phyloP scores from a whole-genome alignment of 2,888 invertebrate genomes.

The Apeira syringaria region DNA sequence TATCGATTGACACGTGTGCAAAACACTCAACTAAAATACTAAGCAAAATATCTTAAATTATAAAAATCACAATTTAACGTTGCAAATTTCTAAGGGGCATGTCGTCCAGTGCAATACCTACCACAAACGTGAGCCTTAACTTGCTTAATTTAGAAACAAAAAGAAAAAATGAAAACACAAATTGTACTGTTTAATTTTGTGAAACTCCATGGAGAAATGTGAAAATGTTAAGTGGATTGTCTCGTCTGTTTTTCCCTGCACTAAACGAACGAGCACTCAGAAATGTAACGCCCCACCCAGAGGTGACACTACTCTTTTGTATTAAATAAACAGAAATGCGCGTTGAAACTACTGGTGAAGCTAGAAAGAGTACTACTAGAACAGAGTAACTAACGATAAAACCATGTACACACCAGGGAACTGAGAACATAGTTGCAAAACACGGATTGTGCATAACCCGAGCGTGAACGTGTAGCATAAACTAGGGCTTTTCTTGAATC shows the following conservation, averaged over 20 bases:
- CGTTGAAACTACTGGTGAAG: conserved; percentile 4
- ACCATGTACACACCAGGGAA: conserved; percentile 12
- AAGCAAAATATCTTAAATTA: no score
- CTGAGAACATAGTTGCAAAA: conserved; percentile 16
- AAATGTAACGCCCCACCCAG: conserved; percentile 1
- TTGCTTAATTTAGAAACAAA: no score
- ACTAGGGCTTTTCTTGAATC: no score
- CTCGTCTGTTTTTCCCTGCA: background rate
- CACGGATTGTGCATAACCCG: conserved; percentile 17
- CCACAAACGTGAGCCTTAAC: no score
- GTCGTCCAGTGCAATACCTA: no score
- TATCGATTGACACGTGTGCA: no score
- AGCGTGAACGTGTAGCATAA: background rate
- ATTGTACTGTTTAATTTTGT: no score
- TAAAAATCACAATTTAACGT: no score
- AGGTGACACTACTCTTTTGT: conserved; percentile 3
- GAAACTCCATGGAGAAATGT: no score
- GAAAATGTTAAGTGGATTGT: conserved; percentile 2
- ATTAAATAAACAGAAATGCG: conserved; percentile 4
- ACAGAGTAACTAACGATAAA: conserved; percentile 7
- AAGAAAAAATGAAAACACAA: no score
- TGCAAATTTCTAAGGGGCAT: no score
- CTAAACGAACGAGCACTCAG: conserved; percentile 3
- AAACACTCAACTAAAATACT: no score
- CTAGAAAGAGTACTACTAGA: background rate